phyloP scores from a whole-genome alignment of 1,140 invertebrate species.

The Cardiocondyla obscurior region DNA sequence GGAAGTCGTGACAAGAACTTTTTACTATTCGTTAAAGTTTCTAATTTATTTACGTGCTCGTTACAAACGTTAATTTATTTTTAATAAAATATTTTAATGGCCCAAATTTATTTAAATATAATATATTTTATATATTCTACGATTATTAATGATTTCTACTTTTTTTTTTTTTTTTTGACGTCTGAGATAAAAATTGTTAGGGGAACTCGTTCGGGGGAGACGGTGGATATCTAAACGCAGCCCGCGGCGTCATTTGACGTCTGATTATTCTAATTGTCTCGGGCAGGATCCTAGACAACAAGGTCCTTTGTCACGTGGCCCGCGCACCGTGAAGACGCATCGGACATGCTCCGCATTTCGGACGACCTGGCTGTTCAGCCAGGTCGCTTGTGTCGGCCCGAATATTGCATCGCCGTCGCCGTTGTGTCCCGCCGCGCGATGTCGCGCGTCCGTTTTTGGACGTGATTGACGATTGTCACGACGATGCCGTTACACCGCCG shows the following conservation, averaged over 20 bases:
- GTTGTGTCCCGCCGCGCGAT: slow-evolving; percentile 49
- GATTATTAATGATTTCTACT: too few species aligned
- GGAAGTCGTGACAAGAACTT: neutral
- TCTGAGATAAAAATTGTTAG: neutral
- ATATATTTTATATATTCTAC: neutral
- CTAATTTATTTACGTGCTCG: neutral
- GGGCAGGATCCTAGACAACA: slow-evolving; percentile 29
- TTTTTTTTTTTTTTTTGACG: neutral
- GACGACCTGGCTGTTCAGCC: slow-evolving; percentile 52
- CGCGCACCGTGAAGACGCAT: slow-evolving; percentile 68
- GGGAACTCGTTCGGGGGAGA: neutral
- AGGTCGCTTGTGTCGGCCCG: slow-evolving; percentile 50
- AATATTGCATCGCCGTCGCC: slow-evolving; percentile 53
- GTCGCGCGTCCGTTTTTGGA: slow-evolving; percentile 68
- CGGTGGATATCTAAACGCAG: neutral
- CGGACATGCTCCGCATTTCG: slow-evolving; percentile 69
- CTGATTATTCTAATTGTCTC: slow-evolving; percentile 56
- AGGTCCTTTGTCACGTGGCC: slow-evolving; percentile 63
- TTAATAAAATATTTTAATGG: neutral
- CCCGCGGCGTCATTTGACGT: slow-evolving; percentile 10
- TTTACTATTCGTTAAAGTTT: neutral
- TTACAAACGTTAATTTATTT: neutral
- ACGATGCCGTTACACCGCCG: slow-evolving; percentile 34
- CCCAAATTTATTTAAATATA: neutral
- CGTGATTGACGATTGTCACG: slow-evolving; percentile 71